Evolutionary conservation across 2,797 vertebrate genomes (phyloP).

Genomic region (Silurus lanzhouensis): DNA sequence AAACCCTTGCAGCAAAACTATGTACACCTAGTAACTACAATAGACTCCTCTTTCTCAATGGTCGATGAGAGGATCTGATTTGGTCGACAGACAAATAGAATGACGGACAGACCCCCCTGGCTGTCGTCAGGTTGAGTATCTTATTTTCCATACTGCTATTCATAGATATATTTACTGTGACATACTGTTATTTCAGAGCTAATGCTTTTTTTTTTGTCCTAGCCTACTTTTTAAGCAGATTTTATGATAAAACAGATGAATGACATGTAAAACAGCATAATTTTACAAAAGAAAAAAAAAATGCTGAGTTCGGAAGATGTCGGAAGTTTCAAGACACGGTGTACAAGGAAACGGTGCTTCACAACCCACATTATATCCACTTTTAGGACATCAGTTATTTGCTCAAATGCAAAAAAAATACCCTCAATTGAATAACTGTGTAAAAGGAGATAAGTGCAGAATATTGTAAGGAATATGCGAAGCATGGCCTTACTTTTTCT

Average conservation of each 20-base stretch:
- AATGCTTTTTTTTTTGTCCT: conserved; percentile 62
- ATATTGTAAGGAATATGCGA: neutral
- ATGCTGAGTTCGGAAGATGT: conserved; percentile 17
- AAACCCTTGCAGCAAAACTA: conserved; percentile 50
- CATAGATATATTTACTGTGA: conserved; percentile 41
- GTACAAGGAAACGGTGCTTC: conserved; percentile 42
- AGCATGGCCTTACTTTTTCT: neutral
- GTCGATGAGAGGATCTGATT: conserved; percentile 58
- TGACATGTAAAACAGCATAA: conserved; percentile 31
- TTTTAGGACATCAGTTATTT: conserved; percentile 19
- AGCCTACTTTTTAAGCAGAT: conserved; percentile 60
- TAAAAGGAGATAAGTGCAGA: neutral
- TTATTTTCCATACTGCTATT: conserved; percentile 41
- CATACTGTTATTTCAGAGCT: conserved; percentile 54
- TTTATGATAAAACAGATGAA: conserved; percentile 61
- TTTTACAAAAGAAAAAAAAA: conserved; percentile 55
- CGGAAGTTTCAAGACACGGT: conserved; percentile 23
- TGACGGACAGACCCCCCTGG: conserved; percentile 75
- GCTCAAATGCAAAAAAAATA: neutral
- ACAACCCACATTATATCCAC: conserved; percentile 25
- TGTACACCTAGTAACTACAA: conserved; percentile 58
- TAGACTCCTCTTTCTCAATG: conserved; percentile 53
- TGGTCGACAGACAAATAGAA: conserved; percentile 60
- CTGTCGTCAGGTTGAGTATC: conserved; percentile 62
- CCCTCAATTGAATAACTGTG: neutral